Conservation (phyloP, 2,113 vertebrate species). For the Hirundichthys speculiger region DNA sequence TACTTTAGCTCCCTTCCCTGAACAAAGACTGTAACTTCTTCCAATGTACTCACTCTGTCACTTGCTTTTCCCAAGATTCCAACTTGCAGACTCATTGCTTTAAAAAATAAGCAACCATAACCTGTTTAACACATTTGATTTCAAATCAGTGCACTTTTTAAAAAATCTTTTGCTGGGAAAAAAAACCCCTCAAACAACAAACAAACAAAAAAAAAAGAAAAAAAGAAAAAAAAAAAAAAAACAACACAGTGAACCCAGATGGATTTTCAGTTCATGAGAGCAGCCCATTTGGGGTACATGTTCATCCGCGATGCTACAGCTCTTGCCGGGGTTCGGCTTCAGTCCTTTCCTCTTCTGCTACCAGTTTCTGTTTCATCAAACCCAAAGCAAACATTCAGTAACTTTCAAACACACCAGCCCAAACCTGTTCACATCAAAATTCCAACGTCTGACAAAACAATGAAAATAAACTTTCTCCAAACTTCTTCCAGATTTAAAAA, state of each 20-base stretch:
- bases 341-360: constrained; percentile 13
- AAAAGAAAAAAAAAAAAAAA: constrained; percentile 3
- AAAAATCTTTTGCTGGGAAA: constrained; percentile 8
- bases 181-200: background rate
- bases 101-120: constrained; percentile 28
- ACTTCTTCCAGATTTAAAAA: constrained; percentile 38
- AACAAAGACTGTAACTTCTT: no score
- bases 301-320: constrained; percentile 52
- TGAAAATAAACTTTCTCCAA: constrained; percentile 29
- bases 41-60: constrained; percentile 33
- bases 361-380: constrained; percentile 26
- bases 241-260: constrained; percentile 73
- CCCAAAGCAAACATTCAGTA: constrained; percentile 59
- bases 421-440: constrained; percentile 45
- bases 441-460: constrained; percentile 23
- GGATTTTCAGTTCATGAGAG: constrained; percentile 59
- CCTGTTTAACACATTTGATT: constrained; percentile 27
- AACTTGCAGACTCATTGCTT: constrained; percentile 46
- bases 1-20: constrained; percentile 5
- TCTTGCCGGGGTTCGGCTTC: constrained; percentile 37
- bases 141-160: constrained; percentile 58
- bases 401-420: constrained; percentile 51
- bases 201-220: constrained; percentile 23
- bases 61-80: constrained; percentile 37
- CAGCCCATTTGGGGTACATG: constrained; percentile 42